Evolutionary conservation across 2,888 invertebrate species (phyloP).

Genomic region (Apamea sordens): DNA sequence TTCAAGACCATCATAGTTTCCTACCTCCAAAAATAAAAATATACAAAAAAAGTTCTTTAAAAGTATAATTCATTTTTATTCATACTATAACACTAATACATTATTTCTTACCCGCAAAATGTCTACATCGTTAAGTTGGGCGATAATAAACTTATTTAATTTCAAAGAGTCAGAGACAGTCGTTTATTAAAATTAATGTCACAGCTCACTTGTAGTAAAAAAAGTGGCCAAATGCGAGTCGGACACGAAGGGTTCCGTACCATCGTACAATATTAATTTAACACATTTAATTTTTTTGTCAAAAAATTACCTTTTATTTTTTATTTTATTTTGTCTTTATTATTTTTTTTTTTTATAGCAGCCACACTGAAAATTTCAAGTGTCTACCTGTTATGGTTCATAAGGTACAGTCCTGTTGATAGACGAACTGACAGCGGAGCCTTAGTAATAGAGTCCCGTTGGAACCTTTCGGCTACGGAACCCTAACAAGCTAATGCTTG

Average conservation of each 20-base stretch:
- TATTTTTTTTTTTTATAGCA: background rate
- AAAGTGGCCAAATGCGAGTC: background rate
- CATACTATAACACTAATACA: background rate
- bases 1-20: background rate
- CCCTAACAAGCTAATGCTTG: background rate
- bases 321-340: background rate
- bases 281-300: background rate
- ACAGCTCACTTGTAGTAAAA: background rate
- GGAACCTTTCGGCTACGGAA: background rate
- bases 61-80: background rate
- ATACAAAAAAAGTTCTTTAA: background rate
- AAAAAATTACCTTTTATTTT: background rate
- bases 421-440: background rate
- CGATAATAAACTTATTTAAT: slow-evolving; percentile 11
- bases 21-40: background rate
- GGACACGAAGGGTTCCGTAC: background rate
- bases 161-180: slow-evolving; percentile 7
- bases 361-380: background rate
- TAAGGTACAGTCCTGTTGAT: background rate
- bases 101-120: background rate
- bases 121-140: background rate
- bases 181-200: background rate
- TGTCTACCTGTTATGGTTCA: background rate
- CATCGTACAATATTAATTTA: background rate
- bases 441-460: background rate